Percentiles rank a stretch among this genome's conserved stretches.
Conservation (phyloP, 2,888 invertebrate genomes). For the Dendrolimus pini region DNA sequence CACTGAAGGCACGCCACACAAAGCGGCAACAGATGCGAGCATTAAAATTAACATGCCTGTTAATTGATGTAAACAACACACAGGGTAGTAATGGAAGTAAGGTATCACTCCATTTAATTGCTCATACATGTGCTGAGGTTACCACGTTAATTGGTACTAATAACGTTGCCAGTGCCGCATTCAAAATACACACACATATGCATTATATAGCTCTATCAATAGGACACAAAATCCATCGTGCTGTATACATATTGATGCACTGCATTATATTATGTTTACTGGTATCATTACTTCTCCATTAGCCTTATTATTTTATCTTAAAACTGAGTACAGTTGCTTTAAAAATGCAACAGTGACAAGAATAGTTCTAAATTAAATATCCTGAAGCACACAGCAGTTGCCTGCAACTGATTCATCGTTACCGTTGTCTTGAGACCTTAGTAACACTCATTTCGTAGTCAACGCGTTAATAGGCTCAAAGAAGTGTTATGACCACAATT, state of each 20-base stretch:
- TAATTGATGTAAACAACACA: conserved; percentile 71
- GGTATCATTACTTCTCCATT: no score
- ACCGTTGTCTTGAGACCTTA: no score
- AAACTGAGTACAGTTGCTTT: no score
- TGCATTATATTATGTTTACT: no score
- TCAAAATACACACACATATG: conserved; percentile 37
- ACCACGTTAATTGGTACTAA: conserved; percentile 70
- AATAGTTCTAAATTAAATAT: no score
- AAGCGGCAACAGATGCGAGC: conserved; percentile 42
- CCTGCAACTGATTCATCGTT: no score
- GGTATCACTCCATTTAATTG: conserved; percentile 75
- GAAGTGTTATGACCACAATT: no score
- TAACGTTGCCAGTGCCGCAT: conserved; percentile 55
- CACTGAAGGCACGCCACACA: conserved; percentile 31
- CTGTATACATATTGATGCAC: conserved; percentile 2
- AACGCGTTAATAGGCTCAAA: no score
- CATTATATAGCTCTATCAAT: neutral
- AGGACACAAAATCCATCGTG: conserved; percentile 9
- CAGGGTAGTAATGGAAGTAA: conserved; percentile 67
- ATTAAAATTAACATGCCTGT: conserved; percentile 63
- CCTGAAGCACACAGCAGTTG: no score
- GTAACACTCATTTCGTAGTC: no score
- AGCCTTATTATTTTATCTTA: no score
- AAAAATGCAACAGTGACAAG: no score
- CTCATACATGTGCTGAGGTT: conserved; percentile 70